These are phyloP conservation scores for Phylloscopus trochiloides DNA, from an alignment of 2,113 vertebrate genomes.

Conservation along the genomic window DNA sequence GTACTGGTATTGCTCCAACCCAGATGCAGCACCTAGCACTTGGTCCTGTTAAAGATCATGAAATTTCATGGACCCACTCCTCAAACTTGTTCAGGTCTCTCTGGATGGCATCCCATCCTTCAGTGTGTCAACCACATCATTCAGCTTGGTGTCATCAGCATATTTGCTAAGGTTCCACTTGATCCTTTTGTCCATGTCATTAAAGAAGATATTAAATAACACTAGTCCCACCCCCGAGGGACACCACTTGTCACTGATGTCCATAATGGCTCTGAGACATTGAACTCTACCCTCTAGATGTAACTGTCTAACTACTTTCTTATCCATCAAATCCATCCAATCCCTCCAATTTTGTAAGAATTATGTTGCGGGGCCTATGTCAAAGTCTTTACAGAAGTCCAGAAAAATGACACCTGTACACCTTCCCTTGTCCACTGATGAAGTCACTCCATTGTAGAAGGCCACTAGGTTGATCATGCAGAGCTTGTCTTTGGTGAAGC, in stretches of 20 bases:
- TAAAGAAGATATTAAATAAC: background rate
- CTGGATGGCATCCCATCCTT: background rate
- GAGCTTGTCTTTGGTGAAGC: background rate
- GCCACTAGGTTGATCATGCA: background rate
- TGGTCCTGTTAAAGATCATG: background rate
- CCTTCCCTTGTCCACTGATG: background rate
- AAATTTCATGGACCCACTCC: background rate
- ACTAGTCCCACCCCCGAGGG: background rate
- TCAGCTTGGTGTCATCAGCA: background rate
- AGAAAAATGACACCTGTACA: background rate
- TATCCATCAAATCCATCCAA: background rate
- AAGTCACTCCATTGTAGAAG: background rate
- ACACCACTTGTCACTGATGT: background rate
- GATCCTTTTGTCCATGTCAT: background rate
- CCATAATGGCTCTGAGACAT: background rate
- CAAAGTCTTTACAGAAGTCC: background rate
- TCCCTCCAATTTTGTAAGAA: background rate
- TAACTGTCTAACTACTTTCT: background rate
- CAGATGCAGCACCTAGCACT: too few relatives aligned
- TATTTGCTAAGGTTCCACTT: background rate
- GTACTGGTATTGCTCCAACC: rapidly evolving
- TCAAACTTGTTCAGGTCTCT: background rate
- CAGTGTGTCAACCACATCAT: background rate
- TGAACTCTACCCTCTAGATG: background rate
- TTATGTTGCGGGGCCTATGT: too few relatives aligned